phyloP scores from a whole-genome alignment of 2,113 vertebrate species.

The Motacilla tschutschensis region DNA sequence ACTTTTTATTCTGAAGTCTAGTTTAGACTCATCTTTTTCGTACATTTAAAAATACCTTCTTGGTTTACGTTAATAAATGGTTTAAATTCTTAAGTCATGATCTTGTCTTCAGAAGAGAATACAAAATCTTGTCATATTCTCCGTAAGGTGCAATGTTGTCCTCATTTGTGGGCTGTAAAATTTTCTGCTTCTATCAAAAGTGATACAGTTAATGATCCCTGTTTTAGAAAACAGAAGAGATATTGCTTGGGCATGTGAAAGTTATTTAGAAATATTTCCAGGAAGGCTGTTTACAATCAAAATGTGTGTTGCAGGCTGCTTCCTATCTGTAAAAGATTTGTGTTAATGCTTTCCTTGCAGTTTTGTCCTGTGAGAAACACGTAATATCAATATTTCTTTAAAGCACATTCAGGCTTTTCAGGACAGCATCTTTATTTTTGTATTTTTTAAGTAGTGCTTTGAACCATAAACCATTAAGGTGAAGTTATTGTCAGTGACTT shows the following conservation, averaged over 20 bases:
- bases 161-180: not conserved
- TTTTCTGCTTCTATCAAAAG: not conserved
- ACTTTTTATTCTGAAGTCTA: not conserved
- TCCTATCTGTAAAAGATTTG: not conserved
- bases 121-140: not conserved
- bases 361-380: not conserved
- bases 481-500: not conserved
- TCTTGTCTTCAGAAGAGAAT: not conserved
- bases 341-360: not conserved
- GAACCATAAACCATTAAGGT: not conserved
- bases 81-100: not conserved
- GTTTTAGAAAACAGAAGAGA: not conserved
- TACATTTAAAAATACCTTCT: not conserved
- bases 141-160: not conserved
- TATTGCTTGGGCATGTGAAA: not conserved
- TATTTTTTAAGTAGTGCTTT: not conserved
- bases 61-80: not conserved
- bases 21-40: not conserved
- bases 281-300: not conserved
- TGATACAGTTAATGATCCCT: not conserved
- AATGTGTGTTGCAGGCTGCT: not conserved
- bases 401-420: not conserved
- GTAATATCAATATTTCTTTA: not conserved
- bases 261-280: not conserved
- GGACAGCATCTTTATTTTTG: not conserved